Evolutionary conservation across 1,140 invertebrate species (phyloP).

Genomic region (Idris sp.): DNA sequence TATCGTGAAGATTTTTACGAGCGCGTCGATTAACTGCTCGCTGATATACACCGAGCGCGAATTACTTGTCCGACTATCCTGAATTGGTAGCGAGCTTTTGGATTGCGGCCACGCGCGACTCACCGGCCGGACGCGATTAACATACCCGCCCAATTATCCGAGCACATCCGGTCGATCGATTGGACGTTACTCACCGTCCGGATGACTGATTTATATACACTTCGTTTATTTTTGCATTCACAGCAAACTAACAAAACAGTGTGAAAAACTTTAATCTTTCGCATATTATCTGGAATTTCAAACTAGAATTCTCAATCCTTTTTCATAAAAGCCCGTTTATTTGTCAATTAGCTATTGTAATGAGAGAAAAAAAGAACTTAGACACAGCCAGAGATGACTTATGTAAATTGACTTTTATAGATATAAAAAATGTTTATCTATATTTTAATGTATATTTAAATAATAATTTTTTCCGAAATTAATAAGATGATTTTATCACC

Average conservation of each 20-base stretch:
- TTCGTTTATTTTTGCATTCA: constrained; percentile 8
- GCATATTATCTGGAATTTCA: no score
- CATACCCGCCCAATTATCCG: constrained; percentile 59
- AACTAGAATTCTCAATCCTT: no score
- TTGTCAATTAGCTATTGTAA: no score
- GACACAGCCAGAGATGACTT: no score
- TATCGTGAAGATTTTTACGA: constrained; percentile 56
- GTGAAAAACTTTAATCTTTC: neutral
- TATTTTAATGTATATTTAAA: no score
- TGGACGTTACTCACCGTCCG: constrained; percentile 16
- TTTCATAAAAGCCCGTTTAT: no score
- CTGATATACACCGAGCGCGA: constrained; percentile 21
- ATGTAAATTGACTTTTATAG: no score
- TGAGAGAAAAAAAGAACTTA: no score
- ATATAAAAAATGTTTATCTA: no score
- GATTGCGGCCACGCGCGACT: constrained; percentile 48
- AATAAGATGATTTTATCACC: no score
- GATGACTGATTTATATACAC: constrained; percentile 51
- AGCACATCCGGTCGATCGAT: constrained; percentile 36
- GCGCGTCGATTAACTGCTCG: constrained; percentile 36
- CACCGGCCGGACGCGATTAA: constrained; percentile 49
- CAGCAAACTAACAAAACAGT: no score
- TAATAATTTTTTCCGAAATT: no score
- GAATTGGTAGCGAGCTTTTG: constrained; percentile 35
- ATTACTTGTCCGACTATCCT: constrained; percentile 22